phyloP scores from a whole-genome alignment of 1,140 invertebrate species.

The Hermetia illucens region DNA sequence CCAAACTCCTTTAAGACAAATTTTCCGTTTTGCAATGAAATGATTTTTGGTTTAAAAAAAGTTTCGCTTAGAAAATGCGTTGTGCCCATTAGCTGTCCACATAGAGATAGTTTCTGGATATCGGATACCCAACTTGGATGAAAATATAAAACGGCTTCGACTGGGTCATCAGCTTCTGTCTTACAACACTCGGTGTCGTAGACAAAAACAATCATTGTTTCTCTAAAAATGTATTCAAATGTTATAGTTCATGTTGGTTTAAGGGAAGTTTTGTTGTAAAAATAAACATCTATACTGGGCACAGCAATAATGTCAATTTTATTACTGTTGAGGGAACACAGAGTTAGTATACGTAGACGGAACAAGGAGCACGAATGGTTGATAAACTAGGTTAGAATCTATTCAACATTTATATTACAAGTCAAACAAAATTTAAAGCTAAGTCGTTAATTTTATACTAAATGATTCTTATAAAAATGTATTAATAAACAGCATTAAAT shows the following conservation, averaged over 20 bases:
- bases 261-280: too few species aligned
- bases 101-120: constrained; percentile 60
- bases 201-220: constrained; percentile 77
- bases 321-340: too few species aligned
- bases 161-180: constrained; percentile 71
- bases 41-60: constrained; percentile 55
- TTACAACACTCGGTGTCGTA: constrained; percentile 66
- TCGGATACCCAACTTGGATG: constrained; percentile 75
- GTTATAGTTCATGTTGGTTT: not conserved
- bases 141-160: constrained; percentile 73
- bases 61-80: constrained; percentile 57
- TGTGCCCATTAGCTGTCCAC: constrained; percentile 69
- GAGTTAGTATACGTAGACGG: too few species aligned
- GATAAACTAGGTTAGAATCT: too few species aligned
- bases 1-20: constrained; percentile 67
- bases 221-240: constrained; percentile 33
- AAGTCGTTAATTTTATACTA: too few species aligned
- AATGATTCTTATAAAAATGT: too few species aligned
- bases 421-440: too few species aligned
- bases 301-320: too few species aligned
- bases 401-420: too few species aligned
- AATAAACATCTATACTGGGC: too few species aligned
- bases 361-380: too few species aligned
- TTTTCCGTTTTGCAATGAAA: constrained; percentile 69
- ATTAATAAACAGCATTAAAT: too few species aligned